Evolutionary conservation across 2,888 invertebrate species (phyloP), one percentile per base, ranked within the genome.

Genomic region (Heteromurus nitidus): DNA sequence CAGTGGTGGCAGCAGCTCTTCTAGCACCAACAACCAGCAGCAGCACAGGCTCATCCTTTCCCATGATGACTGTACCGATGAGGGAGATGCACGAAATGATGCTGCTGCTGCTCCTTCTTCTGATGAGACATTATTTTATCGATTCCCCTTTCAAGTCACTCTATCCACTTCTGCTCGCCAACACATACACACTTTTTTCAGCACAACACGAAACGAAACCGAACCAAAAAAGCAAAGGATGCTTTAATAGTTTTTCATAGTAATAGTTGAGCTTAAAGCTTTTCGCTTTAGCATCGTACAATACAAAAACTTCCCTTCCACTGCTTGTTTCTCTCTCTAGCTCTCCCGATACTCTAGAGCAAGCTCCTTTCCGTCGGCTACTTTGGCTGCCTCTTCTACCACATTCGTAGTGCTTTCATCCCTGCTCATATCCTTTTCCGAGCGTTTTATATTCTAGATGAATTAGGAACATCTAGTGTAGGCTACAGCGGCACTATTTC

Each of bases 111-210:
- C 76, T 76, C 75, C 75, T 65, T 70, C 70, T 69, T 70, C 77
- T 77, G 77, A 77, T 77, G 77, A 77, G 77, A 77, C 77, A 77
- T 77, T 77, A 77, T 77, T 77, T 77, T 77, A 77, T 77, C 77
- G 77, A 77, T 77, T 77, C 77, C 77, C 77, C 77, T 77, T 77
- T 77, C 70, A 69, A 77, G 70, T 69, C 70, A 62, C 68, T 76
- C 67, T 60, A 28, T 77, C 77, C 70, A 62, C 62, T 50, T 47
- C 36, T 62, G 18, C 62, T 75, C 67, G 44, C 68, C 69, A 77
- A 75, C 69, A 60, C 69, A 68, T 22, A 62, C 50, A 64, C 64
- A 75, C 75, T 64, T 31, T 75, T 62, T 75, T 75, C 76, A 76
- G 68, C 65, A 73, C 73, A 50, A 76, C 65, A 76, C 68, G 67